Conservation (phyloP, 2,113 vertebrate genomes). For the Rattus rattus region DNA sequence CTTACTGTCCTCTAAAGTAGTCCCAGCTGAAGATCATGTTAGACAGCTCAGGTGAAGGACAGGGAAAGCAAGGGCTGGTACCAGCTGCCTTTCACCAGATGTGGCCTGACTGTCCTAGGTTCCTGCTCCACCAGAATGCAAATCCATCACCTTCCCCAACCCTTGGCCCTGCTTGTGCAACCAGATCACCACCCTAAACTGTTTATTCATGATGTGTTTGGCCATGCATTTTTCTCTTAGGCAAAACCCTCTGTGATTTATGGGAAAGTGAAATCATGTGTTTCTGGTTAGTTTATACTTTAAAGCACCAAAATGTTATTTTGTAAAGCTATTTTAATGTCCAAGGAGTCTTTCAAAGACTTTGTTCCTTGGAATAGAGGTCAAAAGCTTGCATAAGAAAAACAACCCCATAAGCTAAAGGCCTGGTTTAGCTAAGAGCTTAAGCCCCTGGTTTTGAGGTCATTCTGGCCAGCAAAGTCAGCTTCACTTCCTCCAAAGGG, state of each 20-base stretch:
- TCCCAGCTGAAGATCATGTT: background rate
- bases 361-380: conserved; percentile 68
- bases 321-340: conserved; percentile 54
- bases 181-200: conserved; percentile 40
- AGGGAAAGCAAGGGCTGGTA: background rate
- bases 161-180: conserved; percentile 70
- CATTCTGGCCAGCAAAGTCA: background rate
- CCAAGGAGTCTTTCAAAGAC: conserved; percentile 66
- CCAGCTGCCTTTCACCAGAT: background rate
- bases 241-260: conserved; percentile 73
- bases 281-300: conserved; percentile 74
- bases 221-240: conserved; percentile 74
- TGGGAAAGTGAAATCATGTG: conserved; percentile 72
- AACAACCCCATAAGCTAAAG: conserved; percentile 1
- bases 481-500: background rate
- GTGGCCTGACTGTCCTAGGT: background rate
- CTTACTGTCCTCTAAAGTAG: background rate
- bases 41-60: background rate
- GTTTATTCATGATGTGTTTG: conserved; percentile 57
- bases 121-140: conserved; percentile 22
- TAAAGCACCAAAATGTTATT: conserved; percentile 70
- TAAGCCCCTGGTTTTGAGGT: background rate
- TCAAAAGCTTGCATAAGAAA: conserved; percentile 54
- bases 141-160: conserved; percentile 65
- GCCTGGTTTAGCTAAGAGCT: background rate